Evolutionary conservation across 2,113 vertebrate genomes (phyloP), one percentile per base, ranked within the genome.

Genomic region (Leiothrix lutea): DNA sequence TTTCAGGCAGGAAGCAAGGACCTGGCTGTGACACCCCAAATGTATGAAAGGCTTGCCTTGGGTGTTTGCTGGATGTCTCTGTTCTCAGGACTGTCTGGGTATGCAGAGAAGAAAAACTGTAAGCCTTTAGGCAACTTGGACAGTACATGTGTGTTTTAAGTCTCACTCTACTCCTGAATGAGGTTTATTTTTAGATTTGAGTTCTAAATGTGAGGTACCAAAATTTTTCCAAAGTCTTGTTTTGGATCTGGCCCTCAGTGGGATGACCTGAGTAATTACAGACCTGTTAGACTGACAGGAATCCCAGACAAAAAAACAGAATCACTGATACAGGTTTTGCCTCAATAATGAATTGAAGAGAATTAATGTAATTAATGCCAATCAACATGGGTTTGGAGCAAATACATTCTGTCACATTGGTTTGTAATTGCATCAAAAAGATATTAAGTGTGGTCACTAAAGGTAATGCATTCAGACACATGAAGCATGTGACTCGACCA

Each of bases 371-470:
- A 81, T 94, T 91, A 91, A 86, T 92, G 86, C 61, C 25, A 86
- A 26, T 94, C 57, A 91, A 1, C 65, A 13, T n/a, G 77, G 38
- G 8, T 84, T 94, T 88, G 65, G 69, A 94, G 75, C 71, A 91
- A 83, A 94, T 92, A 67, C 28, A 78, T 91, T 93, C 60, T 92
- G 88, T 71, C 77, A 78, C 67, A 28, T 47, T 86, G 65, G 56
- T 80, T 93, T 94, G 64, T 94, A 94, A 97, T 89, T 92, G 51
- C 56, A 94, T 94, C 60, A 91, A 86, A 92, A 92, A 93, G 47
- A 71, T 91, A 78, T 40, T 71, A 90, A 93, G 24, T 74, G 60
- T 88, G 64, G 51, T 86, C 78, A 83, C 75, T 94, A 89, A 89
- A 94, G 47, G 80, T 86, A 86, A 93, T 60, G 47, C 38, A 51